Conservation (phyloP, 2,797 vertebrate genomes). For the Tauraco hartlaubi region DNA sequence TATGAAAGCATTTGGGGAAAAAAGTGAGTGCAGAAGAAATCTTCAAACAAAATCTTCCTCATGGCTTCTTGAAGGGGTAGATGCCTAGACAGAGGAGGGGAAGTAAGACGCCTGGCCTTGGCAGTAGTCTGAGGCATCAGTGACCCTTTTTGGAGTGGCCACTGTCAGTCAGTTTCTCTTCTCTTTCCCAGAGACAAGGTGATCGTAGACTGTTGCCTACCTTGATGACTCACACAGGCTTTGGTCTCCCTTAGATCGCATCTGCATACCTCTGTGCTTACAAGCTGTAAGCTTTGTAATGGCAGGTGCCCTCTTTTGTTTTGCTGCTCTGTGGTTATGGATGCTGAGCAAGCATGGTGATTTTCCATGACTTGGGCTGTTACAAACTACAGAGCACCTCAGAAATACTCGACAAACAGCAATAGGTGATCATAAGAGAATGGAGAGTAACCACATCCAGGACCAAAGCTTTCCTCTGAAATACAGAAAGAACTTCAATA, state of each 20-base stretch:
- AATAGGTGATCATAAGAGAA: background rate
- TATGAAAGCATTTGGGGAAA: background rate
- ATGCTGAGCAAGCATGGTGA: background rate
- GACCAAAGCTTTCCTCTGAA: background rate
- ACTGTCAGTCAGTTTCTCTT: background rate
- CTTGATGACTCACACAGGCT: background rate
- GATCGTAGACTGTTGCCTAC: background rate
- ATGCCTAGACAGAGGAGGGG: background rate
- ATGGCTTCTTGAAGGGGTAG: background rate
- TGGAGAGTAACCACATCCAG: background rate
- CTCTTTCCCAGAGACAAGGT: background rate
- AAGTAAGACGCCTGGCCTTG: background rate
- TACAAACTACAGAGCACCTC: background rate
- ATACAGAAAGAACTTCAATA: background rate
- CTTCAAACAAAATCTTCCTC: background rate
- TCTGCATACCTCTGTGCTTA: background rate
- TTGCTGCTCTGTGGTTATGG: background rate
- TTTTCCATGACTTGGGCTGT: background rate
- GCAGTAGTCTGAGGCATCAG: background rate
- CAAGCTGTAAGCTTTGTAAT: background rate
- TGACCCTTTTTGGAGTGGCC: background rate
- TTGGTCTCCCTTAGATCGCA: background rate
- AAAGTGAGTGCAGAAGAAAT: background rate
- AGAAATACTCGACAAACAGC: background rate
- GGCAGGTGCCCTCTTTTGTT: background rate